These are phyloP conservation scores for Leucophenga maculata DNA, from an alignment of 2,888 invertebrate genomes.

Conservation along the genomic window DNA sequence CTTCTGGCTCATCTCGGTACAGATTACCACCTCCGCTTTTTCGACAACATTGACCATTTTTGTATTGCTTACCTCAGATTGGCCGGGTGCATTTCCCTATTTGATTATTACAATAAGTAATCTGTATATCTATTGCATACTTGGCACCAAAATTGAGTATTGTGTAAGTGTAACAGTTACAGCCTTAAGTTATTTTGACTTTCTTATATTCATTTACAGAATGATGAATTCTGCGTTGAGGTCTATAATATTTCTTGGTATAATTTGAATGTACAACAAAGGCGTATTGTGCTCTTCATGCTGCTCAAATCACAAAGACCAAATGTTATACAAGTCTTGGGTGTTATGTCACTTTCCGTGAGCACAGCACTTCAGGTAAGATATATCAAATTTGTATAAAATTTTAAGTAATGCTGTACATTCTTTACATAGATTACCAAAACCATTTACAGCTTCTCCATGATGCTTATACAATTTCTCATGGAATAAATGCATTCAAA, in stretches of 20 bases:
- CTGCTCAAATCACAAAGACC: slow-evolving; percentile 43
- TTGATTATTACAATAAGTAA: slow-evolving; percentile 37
- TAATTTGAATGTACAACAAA: slow-evolving; percentile 39
- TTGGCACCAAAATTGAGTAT: slow-evolving; percentile 52
- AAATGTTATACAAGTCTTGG: slow-evolving; percentile 36
- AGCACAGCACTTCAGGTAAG: slow-evolving; percentile 47
- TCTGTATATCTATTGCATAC: slow-evolving; percentile 54
- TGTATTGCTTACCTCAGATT: slow-evolving; percentile 44
- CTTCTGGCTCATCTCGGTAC: slow-evolving; percentile 43
- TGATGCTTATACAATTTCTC: slow-evolving; percentile 17
- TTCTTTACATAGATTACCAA: neutral
- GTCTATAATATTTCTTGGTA: slow-evolving; percentile 52
- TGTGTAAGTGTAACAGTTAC: slow-evolving; percentile 40
- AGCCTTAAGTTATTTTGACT: neutral
- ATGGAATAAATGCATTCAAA: neutral
- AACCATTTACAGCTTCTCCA: slow-evolving; percentile 6
- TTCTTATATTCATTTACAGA: slow-evolving; percentile 32
- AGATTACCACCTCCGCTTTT: slow-evolving; percentile 40
- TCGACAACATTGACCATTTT: slow-evolving; percentile 53
- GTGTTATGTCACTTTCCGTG: slow-evolving; percentile 48
- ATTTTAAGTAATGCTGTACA: neutral
- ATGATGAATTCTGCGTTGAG: slow-evolving; percentile 41
- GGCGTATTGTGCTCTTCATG: slow-evolving; percentile 43
- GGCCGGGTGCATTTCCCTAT: slow-evolving; percentile 52
- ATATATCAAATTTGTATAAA: neutral